Percentiles rank a stretch among this genome's conserved stretches.
These are phyloP conservation scores for Helogale parvula DNA, from an alignment of 2,113 vertebrate species.

Conservation along the genomic window DNA sequence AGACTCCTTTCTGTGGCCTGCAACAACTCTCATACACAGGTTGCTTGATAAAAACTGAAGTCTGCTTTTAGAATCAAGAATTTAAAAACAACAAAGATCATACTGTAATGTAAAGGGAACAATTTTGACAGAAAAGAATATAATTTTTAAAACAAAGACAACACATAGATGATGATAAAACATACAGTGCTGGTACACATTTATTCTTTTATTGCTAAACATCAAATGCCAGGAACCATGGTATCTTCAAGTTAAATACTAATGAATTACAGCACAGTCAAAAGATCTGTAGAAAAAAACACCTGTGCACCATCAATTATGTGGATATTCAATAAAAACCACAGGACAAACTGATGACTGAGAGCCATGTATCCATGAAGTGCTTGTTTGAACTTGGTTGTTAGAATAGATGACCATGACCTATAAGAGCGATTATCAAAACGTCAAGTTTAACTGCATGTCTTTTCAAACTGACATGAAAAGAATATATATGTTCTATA, in stretches of 20 bases:
- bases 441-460: slow-evolving; percentile 58
- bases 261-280: slow-evolving; percentile 51
- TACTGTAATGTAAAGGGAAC: slow-evolving; percentile 11
- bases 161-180: slow-evolving; percentile 57
- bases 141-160: background rate
- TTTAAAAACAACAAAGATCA: slow-evolving; percentile 37
- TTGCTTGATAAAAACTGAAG: slow-evolving; percentile 39
- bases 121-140: slow-evolving; percentile 51
- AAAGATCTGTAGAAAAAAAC: slow-evolving; percentile 62
- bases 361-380: slow-evolving; percentile 49
- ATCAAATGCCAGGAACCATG: slow-evolving; percentile 50
- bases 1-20: background rate
- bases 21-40: background rate
- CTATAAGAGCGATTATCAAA: slow-evolving; percentile 49
- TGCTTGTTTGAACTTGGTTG: slow-evolving; percentile 31
- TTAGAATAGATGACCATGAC: slow-evolving; percentile 49
- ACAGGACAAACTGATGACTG: slow-evolving; percentile 52
- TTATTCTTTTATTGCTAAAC: slow-evolving; percentile 78
- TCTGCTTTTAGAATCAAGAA: slow-evolving; percentile 53
- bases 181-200: slow-evolving; percentile 61
- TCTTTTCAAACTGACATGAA: slow-evolving; percentile 68
- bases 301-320: slow-evolving; percentile 54
- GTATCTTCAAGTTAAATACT: slow-evolving; percentile 60
- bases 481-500: slow-evolving; percentile 61
- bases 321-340: slow-evolving; percentile 68